These are phyloP conservation scores for Pemphigus obesinymphae DNA, from an alignment of 1,140 invertebrate species.

Conservation along the genomic window DNA sequence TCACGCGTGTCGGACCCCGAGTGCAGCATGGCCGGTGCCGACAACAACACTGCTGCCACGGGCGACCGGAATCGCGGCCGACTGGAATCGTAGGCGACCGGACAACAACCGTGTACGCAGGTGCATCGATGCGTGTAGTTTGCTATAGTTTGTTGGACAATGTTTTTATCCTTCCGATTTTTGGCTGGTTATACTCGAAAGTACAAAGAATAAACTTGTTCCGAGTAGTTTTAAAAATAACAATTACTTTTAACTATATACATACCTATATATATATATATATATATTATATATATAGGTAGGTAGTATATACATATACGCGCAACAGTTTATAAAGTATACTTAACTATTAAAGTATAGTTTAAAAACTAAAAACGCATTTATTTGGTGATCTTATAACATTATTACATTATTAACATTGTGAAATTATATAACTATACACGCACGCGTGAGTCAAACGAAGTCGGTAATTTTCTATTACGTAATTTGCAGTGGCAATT, in stretches of 20 bases:
- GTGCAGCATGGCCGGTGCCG: not conserved
- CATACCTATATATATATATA: too few relatives aligned
- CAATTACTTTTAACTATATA: not conserved
- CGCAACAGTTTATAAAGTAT: not conserved
- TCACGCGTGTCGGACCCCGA: not conserved
- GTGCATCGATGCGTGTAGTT: conserved; percentile 24
- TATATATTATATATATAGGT: too few relatives aligned
- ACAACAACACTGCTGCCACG: not conserved
- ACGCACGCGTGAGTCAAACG: too few relatives aligned
- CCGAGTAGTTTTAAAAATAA: not conserved
- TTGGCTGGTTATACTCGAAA: not conserved
- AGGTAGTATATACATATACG: too few relatives aligned
- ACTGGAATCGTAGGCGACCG: not conserved
- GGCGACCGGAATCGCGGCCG: conserved; percentile 35
- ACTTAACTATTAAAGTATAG: not conserved
- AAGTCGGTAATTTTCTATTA: too few relatives aligned
- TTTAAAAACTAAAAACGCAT: not conserved
- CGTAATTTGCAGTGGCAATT: too few relatives aligned
- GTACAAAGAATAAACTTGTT: not conserved
- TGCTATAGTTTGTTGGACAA: conserved; percentile 7
- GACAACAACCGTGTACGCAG: conserved; percentile 8
- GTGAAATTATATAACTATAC: too few relatives aligned
- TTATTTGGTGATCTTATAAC: not conserved
- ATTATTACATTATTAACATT: too few relatives aligned
- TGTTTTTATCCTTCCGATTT: not conserved